phyloP scores from a whole-genome alignment of 2,888 invertebrate species.

The Pyrgus malvae region DNA sequence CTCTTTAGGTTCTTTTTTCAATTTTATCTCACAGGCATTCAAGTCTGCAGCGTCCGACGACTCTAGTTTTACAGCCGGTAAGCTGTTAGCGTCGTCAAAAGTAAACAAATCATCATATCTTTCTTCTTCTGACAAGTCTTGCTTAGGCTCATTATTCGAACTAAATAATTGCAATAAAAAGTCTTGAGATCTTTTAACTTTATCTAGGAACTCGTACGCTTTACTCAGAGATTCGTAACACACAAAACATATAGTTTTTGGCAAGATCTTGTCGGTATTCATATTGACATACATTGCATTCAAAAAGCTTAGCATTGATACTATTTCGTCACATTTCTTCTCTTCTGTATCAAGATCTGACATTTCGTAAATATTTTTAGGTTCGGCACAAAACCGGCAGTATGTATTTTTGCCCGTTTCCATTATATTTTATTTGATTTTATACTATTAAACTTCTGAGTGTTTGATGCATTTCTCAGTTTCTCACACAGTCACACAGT shows the following conservation, averaged over 20 bases:
- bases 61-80: constrained; percentile 33
- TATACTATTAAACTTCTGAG: no score
- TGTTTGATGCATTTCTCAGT: no score
- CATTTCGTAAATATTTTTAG: constrained; percentile 53
- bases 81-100: constrained; percentile 28
- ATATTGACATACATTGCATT: constrained; percentile 67
- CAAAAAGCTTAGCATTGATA: constrained; percentile 54
- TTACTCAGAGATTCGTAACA: constrained; percentile 64
- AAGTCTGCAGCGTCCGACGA: constrained; percentile 31
- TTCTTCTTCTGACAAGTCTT: constrained; percentile 55
- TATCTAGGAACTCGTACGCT: constrained; percentile 58
- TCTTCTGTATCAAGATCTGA: constrained; percentile 45
- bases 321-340: constrained; percentile 51
- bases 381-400: constrained; percentile 67
- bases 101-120: constrained; percentile 45
- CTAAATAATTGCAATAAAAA: constrained; percentile 48
- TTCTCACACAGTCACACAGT: no score
- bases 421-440: constrained; percentile 35
- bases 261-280: constrained; percentile 47
- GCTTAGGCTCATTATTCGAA: constrained; percentile 40
- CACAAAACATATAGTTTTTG: constrained; percentile 64
- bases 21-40: constrained; percentile 38
- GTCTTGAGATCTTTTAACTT: constrained; percentile 56
- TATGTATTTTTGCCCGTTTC: constrained; percentile 49
- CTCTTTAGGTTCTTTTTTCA: constrained; percentile 62